A percentile compares a stretch with the other conserved stretches of the same genome.
These are phyloP conservation scores for Tiliacea citrago DNA, from an alignment of 2,888 invertebrate species.

Conservation along the genomic window DNA sequence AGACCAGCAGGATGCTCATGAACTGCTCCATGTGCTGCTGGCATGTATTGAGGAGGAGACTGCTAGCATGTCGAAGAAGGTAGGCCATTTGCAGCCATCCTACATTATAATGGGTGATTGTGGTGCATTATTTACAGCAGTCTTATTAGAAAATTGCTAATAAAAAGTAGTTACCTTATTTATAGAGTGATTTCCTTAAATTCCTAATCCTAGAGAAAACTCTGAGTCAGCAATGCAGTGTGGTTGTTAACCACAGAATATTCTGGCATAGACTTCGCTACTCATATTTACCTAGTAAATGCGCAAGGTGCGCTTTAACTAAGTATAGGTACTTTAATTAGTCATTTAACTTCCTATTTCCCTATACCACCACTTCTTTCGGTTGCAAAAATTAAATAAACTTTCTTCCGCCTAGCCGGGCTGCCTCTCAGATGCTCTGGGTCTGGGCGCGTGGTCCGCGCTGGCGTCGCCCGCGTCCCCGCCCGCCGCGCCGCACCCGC, in stretches of 20 bases:
- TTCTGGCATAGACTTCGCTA: background rate
- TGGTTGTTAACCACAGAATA: background rate
- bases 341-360: background rate
- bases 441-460: slow-evolving; percentile 89
- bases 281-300: background rate
- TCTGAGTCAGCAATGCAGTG: background rate
- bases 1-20: slow-evolving; percentile 98
- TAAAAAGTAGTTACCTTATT: too few relatives aligned
- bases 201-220: too few relatives aligned
- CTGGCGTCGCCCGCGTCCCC: slow-evolving; percentile 89
- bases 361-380: background rate
- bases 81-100: slow-evolving; percentile 65
- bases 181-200: too few relatives aligned
- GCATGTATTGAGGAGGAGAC: slow-evolving; percentile 97
- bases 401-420: slow-evolving; percentile 87
- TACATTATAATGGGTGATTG: too few relatives aligned
- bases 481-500: slow-evolving; percentile 81
- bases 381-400: background rate
- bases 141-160: too few relatives aligned
- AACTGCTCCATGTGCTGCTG: slow-evolving; percentile 96
- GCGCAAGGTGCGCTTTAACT: background rate
- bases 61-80: slow-evolving; percentile 91
- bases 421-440: slow-evolving; percentile 94
- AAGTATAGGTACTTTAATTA: background rate
- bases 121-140: too few relatives aligned